Percentiles rank a stretch among this genome's conserved stretches.
Evolutionary conservation across 2,888 invertebrate species (phyloP).

Genomic region (Ligdia adustata): DNA sequence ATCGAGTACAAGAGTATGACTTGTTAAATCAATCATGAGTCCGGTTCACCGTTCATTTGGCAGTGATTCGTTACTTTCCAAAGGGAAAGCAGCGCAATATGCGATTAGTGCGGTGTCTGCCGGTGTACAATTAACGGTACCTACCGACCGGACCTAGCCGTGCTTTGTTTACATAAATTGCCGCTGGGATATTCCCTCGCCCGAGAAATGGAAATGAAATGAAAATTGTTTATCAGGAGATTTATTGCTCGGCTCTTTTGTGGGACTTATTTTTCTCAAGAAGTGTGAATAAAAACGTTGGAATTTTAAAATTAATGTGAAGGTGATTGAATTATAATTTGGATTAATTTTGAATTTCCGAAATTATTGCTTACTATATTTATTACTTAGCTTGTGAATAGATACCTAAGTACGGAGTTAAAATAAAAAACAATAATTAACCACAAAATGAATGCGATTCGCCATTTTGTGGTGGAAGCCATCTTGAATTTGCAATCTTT

Average conservation of each 20-base stretch:
- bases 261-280: background rate
- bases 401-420: no score
- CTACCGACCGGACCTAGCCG: slow-evolving; percentile 47
- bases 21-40: slow-evolving; percentile 35
- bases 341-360: no score
- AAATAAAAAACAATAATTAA: no score
- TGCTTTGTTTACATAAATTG: slow-evolving; percentile 40
- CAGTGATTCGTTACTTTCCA: slow-evolving; percentile 68
- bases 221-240: slow-evolving; percentile 19
- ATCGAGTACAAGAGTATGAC: slow-evolving; percentile 32
- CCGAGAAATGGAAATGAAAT: slow-evolving; percentile 28
- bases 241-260: background rate
- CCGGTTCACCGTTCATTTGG: slow-evolving; percentile 47
- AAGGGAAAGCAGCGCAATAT: slow-evolving; percentile 73
- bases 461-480: no score
- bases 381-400: no score
- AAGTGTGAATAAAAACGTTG: background rate
- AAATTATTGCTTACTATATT: no score
- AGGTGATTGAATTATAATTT: no score
- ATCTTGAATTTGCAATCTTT: no score
- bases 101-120: slow-evolving; percentile 65
- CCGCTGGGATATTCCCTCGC: slow-evolving; percentile 26
- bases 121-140: slow-evolving; percentile 72
- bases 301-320: background rate
- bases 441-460: no score